Evolutionary conservation across 2,113 vertebrate species (phyloP).

Genomic region (Morphnarchus princeps): DNA sequence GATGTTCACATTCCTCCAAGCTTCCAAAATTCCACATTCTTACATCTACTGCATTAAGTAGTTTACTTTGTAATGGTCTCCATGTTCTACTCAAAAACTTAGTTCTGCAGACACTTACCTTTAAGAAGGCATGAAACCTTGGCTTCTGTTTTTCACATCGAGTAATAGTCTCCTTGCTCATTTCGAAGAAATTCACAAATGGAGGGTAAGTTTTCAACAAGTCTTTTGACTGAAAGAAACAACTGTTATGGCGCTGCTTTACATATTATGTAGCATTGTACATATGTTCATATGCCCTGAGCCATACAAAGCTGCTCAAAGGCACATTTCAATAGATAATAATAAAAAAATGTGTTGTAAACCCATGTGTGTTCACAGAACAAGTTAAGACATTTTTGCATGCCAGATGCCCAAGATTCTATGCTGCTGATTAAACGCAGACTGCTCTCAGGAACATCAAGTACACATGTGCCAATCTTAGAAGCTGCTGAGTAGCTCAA

Average conservation of each 20-base stretch:
- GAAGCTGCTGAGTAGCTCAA: background rate
- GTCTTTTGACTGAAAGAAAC: slow-evolving; percentile 86
- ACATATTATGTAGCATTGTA: background rate
- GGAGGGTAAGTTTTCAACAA: slow-evolving; percentile 95
- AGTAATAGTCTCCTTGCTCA: slow-evolving; percentile 97
- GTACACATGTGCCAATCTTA: background rate
- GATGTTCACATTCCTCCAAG: background rate
- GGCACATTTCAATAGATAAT: background rate
- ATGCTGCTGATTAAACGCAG: background rate
- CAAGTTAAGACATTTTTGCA: background rate
- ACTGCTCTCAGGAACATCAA: background rate
- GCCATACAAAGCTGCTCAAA: slow-evolving; percentile 4
- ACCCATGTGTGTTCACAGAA: background rate
- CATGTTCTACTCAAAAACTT: background rate
- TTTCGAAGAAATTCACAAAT: slow-evolving; percentile 99
- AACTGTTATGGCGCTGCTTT: slow-evolving; percentile 7
- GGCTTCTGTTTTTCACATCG: slow-evolving; percentile 96
- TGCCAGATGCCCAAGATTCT: background rate
- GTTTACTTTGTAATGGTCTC: background rate
- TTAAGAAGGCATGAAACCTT: slow-evolving; percentile 96
- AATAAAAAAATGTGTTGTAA: background rate
- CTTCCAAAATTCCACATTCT: background rate
- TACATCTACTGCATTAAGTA: background rate
- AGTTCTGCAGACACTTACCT: slow-evolving; percentile 73
- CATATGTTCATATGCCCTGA: background rate